Conservation (phyloP, 2,113 vertebrate species). For the Pithys albifrons region DNA sequence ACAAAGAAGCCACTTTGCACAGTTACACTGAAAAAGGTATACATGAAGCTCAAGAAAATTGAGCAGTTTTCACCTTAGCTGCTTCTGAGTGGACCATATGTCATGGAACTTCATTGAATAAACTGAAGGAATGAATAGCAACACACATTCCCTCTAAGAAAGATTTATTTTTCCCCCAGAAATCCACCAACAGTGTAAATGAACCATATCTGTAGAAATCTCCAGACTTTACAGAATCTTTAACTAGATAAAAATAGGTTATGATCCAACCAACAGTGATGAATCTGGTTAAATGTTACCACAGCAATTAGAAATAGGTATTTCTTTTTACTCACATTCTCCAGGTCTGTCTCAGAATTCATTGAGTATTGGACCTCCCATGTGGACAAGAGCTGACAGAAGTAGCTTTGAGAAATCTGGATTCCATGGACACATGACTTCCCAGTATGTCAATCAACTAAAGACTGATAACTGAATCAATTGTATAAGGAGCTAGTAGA, state of each 20-base stretch:
- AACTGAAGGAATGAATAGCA: not conserved
- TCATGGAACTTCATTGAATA: not conserved
- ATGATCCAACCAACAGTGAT: not conserved
- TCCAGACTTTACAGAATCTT: not conserved
- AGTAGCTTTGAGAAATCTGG: not conserved
- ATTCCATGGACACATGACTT: not conserved
- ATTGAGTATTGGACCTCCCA: accelerated
- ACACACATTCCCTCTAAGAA: not conserved
- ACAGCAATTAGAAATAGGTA: not conserved
- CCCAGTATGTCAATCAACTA: not conserved
- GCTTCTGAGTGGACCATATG: not conserved
- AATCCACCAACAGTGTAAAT: not conserved
- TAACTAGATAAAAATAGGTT: not conserved
- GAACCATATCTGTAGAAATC: not conserved
- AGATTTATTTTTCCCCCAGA: not conserved
- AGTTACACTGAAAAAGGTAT: not conserved
- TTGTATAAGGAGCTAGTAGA: not conserved
- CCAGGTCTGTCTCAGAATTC: not conserved
- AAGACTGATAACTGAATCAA: not conserved
- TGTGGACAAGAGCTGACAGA: not conserved
- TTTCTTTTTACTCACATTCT: not conserved
- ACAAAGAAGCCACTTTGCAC: not conserved
- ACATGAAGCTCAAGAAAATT: not conserved
- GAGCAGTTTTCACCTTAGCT: not conserved
- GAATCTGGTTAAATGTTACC: not conserved